Evolutionary conservation across 2,888 invertebrate species (phyloP).

Genomic region (Epinotia bilunana): DNA sequence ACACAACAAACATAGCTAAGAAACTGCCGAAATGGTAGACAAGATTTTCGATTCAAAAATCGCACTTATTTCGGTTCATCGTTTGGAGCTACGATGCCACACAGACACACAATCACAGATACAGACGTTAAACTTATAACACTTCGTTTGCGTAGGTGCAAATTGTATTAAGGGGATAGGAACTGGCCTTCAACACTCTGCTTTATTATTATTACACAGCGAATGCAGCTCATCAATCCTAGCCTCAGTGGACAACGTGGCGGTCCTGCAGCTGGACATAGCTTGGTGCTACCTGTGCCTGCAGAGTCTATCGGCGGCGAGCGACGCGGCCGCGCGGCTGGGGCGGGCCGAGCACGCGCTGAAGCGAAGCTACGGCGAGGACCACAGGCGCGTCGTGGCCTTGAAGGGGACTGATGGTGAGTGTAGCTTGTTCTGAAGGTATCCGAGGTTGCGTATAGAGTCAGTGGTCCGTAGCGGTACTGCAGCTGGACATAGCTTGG

Average conservation of each 20-base stretch:
- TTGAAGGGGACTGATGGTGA: constrained; percentile 72
- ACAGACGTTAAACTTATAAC: too few relatives aligned
- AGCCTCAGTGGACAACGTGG: constrained; percentile 91
- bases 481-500: not conserved
- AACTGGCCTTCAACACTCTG: too few relatives aligned
- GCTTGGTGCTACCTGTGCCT: constrained; percentile 95
- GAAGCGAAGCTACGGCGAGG: constrained; percentile 83
- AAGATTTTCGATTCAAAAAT: too few relatives aligned
- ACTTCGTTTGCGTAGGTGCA: too few relatives aligned
- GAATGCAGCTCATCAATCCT: constrained; percentile 87
- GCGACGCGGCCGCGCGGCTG: constrained; percentile 88
- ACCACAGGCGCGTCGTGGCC: constrained; percentile 65
- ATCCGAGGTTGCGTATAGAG: not conserved
- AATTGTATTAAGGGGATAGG: too few relatives aligned
- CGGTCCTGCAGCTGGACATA: constrained; percentile 92
- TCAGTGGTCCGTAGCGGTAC: not conserved
- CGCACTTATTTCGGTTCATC: too few relatives aligned
- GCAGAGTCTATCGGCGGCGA: constrained; percentile 84
- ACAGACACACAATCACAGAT: too few relatives aligned
- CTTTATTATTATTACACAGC: constrained; percentile 75
- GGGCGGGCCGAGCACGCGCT: constrained; percentile 87
- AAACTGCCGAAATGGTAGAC: too few relatives aligned
- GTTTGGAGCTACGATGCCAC: too few relatives aligned
- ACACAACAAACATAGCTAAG: too few relatives aligned
- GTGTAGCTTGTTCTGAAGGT: constrained; percentile 18